Percentiles rank a stretch among this genome's conserved stretches.
Evolutionary conservation across 2,113 vertebrate genomes (phyloP).

Genomic region (Tyrannus savana): DNA sequence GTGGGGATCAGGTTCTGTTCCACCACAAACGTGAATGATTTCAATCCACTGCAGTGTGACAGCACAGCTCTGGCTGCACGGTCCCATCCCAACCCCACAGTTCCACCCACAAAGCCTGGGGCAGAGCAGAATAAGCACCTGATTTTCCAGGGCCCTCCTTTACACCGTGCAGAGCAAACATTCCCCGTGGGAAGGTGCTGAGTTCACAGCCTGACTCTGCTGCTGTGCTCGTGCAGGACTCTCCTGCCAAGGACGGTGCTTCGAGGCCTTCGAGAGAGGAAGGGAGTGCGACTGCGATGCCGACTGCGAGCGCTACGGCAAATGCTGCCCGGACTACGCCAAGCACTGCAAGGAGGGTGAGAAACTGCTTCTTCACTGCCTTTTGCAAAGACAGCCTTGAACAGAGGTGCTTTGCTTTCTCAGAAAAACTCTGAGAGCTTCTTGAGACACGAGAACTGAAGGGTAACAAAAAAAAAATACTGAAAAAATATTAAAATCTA

Average conservation of each 20-base stretch:
- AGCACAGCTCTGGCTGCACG: not conserved
- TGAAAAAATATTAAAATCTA: not conserved
- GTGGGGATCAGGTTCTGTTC: accelerated
- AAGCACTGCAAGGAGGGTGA: slow-evolving; percentile 81
- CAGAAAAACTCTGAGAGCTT: not conserved
- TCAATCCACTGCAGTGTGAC: not conserved
- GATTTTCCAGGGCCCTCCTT: not conserved
- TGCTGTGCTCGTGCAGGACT: slow-evolving; percentile 66
- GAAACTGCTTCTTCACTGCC: not conserved
- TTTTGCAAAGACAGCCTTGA: not conserved
- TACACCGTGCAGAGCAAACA: not conserved
- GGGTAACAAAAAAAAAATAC: not conserved
- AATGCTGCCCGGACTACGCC: slow-evolving; percentile 86
- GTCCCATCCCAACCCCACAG: not conserved
- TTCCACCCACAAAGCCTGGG: not conserved
- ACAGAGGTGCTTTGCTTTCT: not conserved
- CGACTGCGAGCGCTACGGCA: slow-evolving; percentile 78
- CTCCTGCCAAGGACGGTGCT: slow-evolving; percentile 92
- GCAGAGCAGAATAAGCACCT: not conserved
- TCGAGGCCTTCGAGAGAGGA: slow-evolving; percentile 85
- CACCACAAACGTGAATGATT: not conserved
- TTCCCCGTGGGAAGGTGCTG: slow-evolving; percentile 5
- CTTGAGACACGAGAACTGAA: not conserved
- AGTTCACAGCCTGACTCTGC: not conserved
- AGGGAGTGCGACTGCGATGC: slow-evolving; percentile 86